phyloP scores from a whole-genome alignment of 2,888 invertebrate species.

The Agonopterix subpropinquella region DNA sequence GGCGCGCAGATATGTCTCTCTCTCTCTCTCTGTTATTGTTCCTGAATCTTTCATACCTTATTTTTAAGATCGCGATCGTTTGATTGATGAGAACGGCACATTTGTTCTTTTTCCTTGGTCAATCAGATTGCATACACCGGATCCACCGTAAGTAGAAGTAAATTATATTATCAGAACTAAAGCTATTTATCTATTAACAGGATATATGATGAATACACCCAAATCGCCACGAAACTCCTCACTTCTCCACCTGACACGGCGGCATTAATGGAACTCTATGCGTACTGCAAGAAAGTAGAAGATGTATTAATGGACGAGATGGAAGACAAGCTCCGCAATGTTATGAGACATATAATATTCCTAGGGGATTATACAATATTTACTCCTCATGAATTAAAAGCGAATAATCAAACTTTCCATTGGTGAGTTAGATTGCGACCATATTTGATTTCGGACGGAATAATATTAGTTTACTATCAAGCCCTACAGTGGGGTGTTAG shows the following conservation, averaged over 20 bases:
- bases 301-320: conserved; percentile 80
- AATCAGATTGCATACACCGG: too few species aligned
- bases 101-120: too few species aligned
- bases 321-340: conserved; percentile 83
- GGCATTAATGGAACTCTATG: conserved; percentile 88
- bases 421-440: conserved; percentile 70
- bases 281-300: conserved; percentile 84
- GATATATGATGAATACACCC: conserved; percentile 88
- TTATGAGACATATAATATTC: conserved; percentile 85
- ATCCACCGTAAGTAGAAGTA: background rate
- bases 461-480: too few species aligned
- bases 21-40: too few species aligned
- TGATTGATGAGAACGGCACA: too few species aligned
- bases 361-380: conserved; percentile 88
- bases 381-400: conserved; percentile 89
- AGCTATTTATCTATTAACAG: conserved; percentile 51
- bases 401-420: conserved; percentile 90
- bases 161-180: background rate
- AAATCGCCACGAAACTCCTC: conserved; percentile 85
- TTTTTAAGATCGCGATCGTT: too few species aligned
- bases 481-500: too few species aligned
- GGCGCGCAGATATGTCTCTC: too few species aligned
- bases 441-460: too few species aligned
- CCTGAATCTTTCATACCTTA: too few species aligned
- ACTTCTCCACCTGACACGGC: conserved; percentile 89